A percentile compares a stretch with the other conserved stretches of the same genome.
These are phyloP conservation scores for Drosophila nikananu DNA, from an alignment of 1,140 invertebrate genomes.

Conservation along the genomic window DNA sequence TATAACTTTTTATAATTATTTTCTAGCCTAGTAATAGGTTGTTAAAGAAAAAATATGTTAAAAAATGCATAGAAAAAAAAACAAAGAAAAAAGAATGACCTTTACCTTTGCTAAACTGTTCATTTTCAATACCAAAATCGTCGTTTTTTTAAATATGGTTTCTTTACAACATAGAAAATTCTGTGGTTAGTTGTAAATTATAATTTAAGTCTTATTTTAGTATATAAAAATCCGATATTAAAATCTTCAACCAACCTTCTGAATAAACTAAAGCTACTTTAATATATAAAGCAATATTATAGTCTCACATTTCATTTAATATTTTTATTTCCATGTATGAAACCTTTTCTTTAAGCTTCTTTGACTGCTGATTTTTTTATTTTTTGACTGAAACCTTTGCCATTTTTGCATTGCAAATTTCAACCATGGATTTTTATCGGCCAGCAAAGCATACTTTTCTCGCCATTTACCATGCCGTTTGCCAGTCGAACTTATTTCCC, in stretches of 20 bases:
- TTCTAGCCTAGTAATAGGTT: no score
- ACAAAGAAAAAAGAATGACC: no score
- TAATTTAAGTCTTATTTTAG: no score
- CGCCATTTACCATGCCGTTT: not conserved
- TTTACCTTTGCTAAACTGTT: no score
- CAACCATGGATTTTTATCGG: constrained; percentile 17
- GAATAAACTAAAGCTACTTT: not conserved
- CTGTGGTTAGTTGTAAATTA: no score
- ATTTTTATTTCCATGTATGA: not conserved
- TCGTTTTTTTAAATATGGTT: no score
- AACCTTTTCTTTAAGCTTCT: not conserved
- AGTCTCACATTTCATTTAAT: not conserved
- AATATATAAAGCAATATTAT: not conserved
- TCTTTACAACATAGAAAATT: no score
- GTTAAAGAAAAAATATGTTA: not conserved
- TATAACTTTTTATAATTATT: not conserved
- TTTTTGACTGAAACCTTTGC: not conserved
- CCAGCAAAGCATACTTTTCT: constrained; percentile 25
- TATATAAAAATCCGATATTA: not conserved
- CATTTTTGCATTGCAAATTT: constrained; percentile 36
- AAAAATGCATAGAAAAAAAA: not conserved
- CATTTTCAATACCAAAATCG: no score
- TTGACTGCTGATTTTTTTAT: not conserved
- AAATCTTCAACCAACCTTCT: not conserved
- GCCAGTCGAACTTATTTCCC: constrained; percentile 11